Base-by-base conservation (phyloP, 1,140 invertebrate genomes). In the Drosophila auraria region DNA sequence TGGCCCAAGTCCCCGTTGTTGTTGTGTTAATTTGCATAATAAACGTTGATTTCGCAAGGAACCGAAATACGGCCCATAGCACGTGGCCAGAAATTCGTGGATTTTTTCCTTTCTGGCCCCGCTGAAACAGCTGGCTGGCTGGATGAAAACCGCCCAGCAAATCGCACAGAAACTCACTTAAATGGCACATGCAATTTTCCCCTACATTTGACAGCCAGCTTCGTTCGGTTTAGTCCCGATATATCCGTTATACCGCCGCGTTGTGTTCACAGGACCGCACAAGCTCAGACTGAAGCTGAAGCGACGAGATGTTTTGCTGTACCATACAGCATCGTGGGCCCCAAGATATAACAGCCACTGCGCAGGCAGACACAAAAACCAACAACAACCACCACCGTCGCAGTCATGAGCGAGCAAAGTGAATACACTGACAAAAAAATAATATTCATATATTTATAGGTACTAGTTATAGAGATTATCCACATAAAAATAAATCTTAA, bases 191-290 rank as follows among this genome's bases (percentile, higher is more conserved):
- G 80, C 64, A 73, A 71, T 78, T 78, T 61, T 61, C 68, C 30
- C 51, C 68, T 57, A 71, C 68, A 66, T 80, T 80, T 40, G 45
- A 61, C 57, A 57, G 64, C 58, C 78, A 69, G 63, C 61, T 80
- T 83, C 65, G 45, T 80, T 70, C 50, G 57, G 59, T 66, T 69
- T 30, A 49, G 61, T 64, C 27, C 63, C 63, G 62, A 71, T 75
- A 51, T 68, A 45, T 58, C 68, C 50, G 64, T 74, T 71, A 59
- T 47, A 71, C 78, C 65, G 54, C 68, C 83, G 76, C 69, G 87
- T 65, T 78, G 83, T 74, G 80, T 87, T 82, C 70, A 65, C 84
- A 73, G 68, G 65, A 83, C 80, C 87, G 82, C 73, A 87, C 82
- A 83, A 78, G 80, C 82, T 90, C 87, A 75, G 87, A 91, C 87